A percentile compares a stretch with the other conserved stretches of the same genome.
These are phyloP conservation scores for Pseudoatta argentina DNA, from an alignment of 1,140 invertebrate species.

Conservation along the genomic window DNA sequence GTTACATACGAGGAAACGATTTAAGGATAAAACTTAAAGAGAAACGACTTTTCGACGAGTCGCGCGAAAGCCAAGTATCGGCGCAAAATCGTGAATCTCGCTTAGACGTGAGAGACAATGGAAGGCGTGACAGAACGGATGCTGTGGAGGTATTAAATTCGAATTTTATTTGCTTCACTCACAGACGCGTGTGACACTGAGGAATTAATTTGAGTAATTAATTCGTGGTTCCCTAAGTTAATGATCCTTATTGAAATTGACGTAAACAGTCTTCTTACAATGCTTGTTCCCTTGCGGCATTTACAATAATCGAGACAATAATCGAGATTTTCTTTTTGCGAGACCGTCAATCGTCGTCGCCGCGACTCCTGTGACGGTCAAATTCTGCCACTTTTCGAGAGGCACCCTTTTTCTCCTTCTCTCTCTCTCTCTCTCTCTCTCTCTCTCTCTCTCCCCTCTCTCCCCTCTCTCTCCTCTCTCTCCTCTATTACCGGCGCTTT, in stretches of 20 bases:
- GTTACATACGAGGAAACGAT: constrained; percentile 39
- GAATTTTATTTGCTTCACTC: constrained; percentile 49
- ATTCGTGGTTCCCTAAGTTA: constrained; percentile 79
- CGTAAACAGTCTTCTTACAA: constrained; percentile 86
- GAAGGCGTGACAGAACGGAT: constrained; percentile 28
- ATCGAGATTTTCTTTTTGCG: constrained; percentile 71
- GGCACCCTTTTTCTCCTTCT: not conserved
- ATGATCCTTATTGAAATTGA: constrained; percentile 85
- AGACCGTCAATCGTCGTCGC: constrained; percentile 78
- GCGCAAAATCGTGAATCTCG: not conserved
- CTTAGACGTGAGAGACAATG: not conserved
- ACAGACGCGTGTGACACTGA: constrained; percentile 2
- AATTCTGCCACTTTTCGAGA: constrained; percentile 23
- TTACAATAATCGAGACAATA: constrained; percentile 75
- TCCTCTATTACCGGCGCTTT: constrained; percentile 6
- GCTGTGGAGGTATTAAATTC: constrained; percentile 54
- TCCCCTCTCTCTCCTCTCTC: not conserved
- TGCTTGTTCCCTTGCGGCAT: constrained; percentile 83
- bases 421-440: not conserved
- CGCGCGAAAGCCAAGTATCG: not conserved
- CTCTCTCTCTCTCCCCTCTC: not conserved
- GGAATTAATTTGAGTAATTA: constrained; percentile 75
- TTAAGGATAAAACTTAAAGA: constrained; percentile 28
- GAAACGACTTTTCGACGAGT: not conserved
- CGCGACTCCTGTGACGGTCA: not conserved